Conservation (phyloP, 2,888 invertebrate species). For the Mesochorus sp. region DNA sequence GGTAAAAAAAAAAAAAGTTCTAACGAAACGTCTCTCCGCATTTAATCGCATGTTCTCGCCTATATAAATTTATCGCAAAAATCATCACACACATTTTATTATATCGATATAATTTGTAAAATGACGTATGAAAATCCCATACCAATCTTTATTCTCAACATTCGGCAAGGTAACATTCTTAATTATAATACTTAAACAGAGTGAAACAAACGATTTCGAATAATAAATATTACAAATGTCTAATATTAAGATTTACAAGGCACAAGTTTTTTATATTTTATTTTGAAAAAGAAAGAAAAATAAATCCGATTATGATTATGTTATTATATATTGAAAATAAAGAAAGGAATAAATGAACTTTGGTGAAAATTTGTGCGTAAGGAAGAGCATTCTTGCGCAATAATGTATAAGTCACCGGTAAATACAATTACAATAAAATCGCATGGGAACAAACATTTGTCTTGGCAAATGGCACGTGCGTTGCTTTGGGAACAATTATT, state of each 20-base stretch:
- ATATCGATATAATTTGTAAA: too few species aligned
- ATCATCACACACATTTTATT: too few species aligned
- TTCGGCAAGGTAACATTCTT: slow-evolving; percentile 68
- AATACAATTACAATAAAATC: slow-evolving; percentile 1
- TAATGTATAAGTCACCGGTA: background rate
- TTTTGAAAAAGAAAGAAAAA: slow-evolving; percentile 30
- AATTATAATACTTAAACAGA: slow-evolving; percentile 65
- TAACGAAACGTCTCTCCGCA: too few species aligned
- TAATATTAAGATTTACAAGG: slow-evolving; percentile 72
- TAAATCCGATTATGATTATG: too few species aligned
- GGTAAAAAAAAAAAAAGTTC: too few species aligned
- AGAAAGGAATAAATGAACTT: slow-evolving; percentile 55
- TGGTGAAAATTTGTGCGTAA: slow-evolving; percentile 63
- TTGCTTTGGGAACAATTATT: slow-evolving; percentile 28
- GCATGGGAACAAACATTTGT: slow-evolving; percentile 8
- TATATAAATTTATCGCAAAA: too few species aligned
- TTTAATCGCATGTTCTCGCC: too few species aligned
- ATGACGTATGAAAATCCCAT: too few species aligned
- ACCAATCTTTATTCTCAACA: too few species aligned
- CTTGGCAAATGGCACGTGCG: slow-evolving; percentile 7
- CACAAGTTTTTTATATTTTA: slow-evolving; percentile 68
- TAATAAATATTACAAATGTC: slow-evolving; percentile 73
- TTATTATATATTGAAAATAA: too few species aligned
- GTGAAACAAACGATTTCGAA: slow-evolving; percentile 61
- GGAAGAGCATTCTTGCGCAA: slow-evolving; percentile 51